Evolutionary conservation across 2,797 vertebrate species (phyloP).

Genomic region (Falco rusticolus): DNA sequence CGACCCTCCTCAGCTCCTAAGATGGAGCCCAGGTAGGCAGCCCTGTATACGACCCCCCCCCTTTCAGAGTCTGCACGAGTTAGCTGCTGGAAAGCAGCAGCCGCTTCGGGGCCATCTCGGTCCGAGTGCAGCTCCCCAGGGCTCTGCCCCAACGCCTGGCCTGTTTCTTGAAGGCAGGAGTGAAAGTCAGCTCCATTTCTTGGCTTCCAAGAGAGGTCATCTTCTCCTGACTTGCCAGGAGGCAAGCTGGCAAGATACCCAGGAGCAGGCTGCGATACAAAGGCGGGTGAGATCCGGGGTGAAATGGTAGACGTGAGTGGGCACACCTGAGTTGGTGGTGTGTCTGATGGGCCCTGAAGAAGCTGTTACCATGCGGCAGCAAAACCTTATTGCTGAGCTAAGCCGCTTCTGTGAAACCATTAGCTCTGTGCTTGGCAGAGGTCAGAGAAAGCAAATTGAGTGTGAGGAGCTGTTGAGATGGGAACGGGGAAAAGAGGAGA

Average conservation of each 20-base stretch:
- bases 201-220: not conserved
- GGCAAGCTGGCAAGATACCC: not conserved
- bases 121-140: not conserved
- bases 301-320: not conserved
- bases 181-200: not conserved
- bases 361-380: not conserved
- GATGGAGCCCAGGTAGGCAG: not conserved
- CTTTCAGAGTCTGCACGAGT: not conserved
- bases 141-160: not conserved
- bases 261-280: not conserved
- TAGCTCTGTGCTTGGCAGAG: not conserved
- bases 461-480: not conserved
- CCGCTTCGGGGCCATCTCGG: accelerated
- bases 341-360: not conserved
- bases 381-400: conserved; percentile 24
- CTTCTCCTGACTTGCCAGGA: not conserved
- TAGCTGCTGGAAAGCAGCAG: not conserved
- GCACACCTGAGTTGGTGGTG: not conserved
- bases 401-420: conserved; percentile 5
- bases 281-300: not conserved
- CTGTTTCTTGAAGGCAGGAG: not conserved
- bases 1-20: accelerated
- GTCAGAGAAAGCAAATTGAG: not conserved
- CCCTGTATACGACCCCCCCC: accelerated
- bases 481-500: not conserved